These are phyloP conservation scores for Mamestra configurata DNA, from an alignment of 1,140 invertebrate species.

Conservation along the genomic window DNA sequence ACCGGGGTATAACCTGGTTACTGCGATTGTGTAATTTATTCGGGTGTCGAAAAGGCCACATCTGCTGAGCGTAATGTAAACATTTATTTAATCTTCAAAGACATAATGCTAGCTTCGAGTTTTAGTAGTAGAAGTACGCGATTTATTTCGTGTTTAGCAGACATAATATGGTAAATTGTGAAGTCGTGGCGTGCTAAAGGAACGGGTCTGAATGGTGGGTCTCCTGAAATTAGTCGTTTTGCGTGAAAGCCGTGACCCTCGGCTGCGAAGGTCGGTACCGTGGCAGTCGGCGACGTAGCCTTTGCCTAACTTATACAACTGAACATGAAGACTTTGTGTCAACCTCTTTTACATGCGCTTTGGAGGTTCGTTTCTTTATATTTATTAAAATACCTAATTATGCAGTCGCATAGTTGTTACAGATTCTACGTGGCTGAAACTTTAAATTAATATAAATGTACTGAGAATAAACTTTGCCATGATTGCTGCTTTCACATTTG, in stretches of 20 bases:
- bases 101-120: constrained; percentile 32
- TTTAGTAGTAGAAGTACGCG: constrained; percentile 39
- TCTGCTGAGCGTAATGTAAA: constrained; percentile 28
- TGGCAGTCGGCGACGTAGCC: constrained; percentile 71
- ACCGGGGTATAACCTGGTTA: constrained; percentile 40
- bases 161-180: constrained; percentile 58
- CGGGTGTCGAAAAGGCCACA: constrained; percentile 29
- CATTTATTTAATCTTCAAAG: constrained; percentile 39
- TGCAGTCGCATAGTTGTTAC: neutral
- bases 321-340: constrained; percentile 28
- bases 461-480: neutral
- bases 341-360: constrained; percentile 35
- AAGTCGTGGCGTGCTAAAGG: constrained; percentile 69
- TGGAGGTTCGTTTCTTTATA: constrained; percentile 13
- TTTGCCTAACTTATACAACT: constrained; percentile 41
- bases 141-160: constrained; percentile 56
- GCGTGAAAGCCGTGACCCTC: constrained; percentile 68
- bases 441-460: neutral
- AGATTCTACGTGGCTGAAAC: neutral
- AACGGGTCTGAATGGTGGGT: constrained; percentile 60
- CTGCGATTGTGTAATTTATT: constrained; percentile 48
- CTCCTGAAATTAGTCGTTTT: constrained; percentile 69
- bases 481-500: neutral
- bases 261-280: constrained; percentile 67
- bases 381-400: neutral